A percentile compares a stretch with the other conserved stretches of the same genome.
These are phyloP conservation scores for Panthera leo DNA, from an alignment of 2,113 vertebrate genomes.

Conservation along the genomic window DNA sequence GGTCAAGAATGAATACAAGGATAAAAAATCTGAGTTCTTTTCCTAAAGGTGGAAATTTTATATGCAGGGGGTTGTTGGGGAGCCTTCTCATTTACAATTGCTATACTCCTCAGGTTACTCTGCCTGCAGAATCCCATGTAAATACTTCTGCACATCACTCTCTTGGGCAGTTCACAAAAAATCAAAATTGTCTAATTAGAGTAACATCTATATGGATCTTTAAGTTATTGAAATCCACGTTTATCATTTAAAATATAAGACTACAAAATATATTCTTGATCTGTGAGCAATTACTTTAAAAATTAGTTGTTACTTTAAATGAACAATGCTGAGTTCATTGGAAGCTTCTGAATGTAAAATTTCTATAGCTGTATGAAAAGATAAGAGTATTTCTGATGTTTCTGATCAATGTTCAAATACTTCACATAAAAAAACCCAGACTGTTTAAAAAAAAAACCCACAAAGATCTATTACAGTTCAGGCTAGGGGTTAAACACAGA, in stretches of 20 bases:
- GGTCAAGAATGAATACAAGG: conserved; percentile 13
- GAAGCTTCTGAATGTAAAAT: conserved; percentile 34
- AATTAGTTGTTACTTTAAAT: neutral
- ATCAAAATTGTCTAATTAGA: conserved; percentile 79
- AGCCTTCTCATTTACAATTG: conserved; percentile 27
- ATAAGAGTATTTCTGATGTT: neutral
- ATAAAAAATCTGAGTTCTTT: neutral
- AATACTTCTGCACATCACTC: conserved; percentile 60
- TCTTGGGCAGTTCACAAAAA: conserved; percentile 76
- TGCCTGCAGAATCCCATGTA: conserved; percentile 71
- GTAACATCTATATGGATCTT: conserved; percentile 69
- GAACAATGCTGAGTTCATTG: neutral
- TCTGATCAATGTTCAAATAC: neutral
- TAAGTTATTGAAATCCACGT: conserved; percentile 64
- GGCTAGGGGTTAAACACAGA: neutral
- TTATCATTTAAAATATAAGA: conserved; percentile 20
- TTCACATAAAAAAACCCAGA: neutral
- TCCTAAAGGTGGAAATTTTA: neutral
- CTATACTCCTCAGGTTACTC: conserved; percentile 66
- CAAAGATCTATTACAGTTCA: neutral
- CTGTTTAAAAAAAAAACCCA: neutral
- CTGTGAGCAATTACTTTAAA: neutral
- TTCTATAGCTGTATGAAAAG: neutral
- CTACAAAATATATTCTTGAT: neutral
- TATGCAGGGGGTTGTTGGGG: fast-evolving